Evolutionary conservation across 2,888 invertebrate genomes (phyloP).

Genomic region (Campoletis raptor): DNA sequence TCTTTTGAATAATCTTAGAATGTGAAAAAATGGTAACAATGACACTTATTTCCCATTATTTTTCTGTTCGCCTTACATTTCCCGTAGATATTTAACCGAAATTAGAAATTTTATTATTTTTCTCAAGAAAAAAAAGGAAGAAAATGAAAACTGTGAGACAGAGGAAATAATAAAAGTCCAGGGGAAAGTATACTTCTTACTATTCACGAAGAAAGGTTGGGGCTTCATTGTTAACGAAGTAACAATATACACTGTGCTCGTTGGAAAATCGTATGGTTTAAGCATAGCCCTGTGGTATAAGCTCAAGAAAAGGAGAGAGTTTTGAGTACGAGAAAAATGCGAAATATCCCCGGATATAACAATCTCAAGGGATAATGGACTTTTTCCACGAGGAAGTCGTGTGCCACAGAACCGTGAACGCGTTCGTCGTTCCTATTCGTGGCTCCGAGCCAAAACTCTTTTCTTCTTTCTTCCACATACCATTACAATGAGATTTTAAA

Average conservation of each 20-base stretch:
- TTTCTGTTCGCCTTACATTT: not conserved
- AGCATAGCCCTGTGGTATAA: not conserved
- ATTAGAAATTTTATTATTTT: not conserved
- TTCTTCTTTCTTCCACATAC: conserved; percentile 10
- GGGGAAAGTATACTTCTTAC: conserved; percentile 6
- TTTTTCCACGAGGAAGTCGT: conserved; percentile 57
- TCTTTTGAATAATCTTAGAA: not conserved
- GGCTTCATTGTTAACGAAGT: conserved; percentile 41
- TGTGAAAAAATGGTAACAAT: too few relatives aligned
- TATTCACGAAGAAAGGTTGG: not conserved
- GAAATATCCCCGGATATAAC: conserved; percentile 60
- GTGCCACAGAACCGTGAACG: conserved; percentile 40
- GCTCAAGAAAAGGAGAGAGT: conserved; percentile 9
- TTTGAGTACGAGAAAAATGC: conserved; percentile 37
- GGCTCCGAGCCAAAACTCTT: conserved; percentile 61
- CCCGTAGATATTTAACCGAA: not conserved
- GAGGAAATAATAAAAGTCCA: not conserved
- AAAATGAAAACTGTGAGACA: not conserved
- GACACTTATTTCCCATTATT: too few relatives aligned
- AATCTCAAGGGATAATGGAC: conserved; percentile 66
- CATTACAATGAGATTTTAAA: not conserved
- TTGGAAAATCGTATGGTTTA: conserved; percentile 4
- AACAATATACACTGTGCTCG: conserved; percentile 25
- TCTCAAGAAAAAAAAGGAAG: not conserved
- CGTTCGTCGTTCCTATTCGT: conserved; percentile 32